Percentiles rank a stretch among this genome's conserved stretches.
phyloP scores from a whole-genome alignment of 2,888 invertebrate species.

The Melinaea marsaeus region DNA sequence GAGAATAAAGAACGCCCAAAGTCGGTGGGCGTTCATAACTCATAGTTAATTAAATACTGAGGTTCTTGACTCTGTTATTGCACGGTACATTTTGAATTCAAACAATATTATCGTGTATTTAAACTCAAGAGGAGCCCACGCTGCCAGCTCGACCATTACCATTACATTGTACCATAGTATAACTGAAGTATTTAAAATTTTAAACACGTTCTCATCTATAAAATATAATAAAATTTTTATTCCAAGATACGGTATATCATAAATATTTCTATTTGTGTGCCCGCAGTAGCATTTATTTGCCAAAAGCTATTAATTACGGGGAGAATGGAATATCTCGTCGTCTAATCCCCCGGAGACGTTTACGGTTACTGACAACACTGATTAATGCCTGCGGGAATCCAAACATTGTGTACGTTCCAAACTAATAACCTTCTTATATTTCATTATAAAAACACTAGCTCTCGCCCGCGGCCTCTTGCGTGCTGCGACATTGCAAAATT shows the following conservation, averaged over 20 bases:
- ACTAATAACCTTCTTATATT: conserved; percentile 4
- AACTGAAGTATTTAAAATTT: neutral
- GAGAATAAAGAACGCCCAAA: conserved; percentile 57
- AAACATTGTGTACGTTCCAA: neutral
- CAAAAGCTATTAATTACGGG: conserved; percentile 76
- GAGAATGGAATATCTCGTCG: conserved; percentile 74
- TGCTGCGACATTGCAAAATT: too few species aligned
- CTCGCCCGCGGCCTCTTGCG: too few species aligned
- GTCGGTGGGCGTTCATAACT: conserved; percentile 66
- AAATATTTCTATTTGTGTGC: conserved; percentile 62
- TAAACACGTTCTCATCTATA: neutral
- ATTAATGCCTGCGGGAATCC: conserved; percentile 71
- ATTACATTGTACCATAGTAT: too few species aligned
- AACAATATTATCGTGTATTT: conserved; percentile 8
- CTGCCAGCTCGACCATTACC: too few species aligned
- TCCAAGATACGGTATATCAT: conserved; percentile 38
- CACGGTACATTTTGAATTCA: conserved; percentile 1
- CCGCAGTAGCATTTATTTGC: conserved; percentile 65
- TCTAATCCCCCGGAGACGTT: conserved; percentile 73
- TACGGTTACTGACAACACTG: conserved; percentile 73
- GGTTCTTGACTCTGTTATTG: conserved; percentile 58
- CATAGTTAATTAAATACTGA: conserved; percentile 68
- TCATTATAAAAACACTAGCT: neutral
- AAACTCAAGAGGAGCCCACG: neutral
- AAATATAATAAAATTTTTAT: conserved; percentile 14